phyloP scores from a whole-genome alignment of 2,888 invertebrate species.

The Archaeoteleia sp. region DNA sequence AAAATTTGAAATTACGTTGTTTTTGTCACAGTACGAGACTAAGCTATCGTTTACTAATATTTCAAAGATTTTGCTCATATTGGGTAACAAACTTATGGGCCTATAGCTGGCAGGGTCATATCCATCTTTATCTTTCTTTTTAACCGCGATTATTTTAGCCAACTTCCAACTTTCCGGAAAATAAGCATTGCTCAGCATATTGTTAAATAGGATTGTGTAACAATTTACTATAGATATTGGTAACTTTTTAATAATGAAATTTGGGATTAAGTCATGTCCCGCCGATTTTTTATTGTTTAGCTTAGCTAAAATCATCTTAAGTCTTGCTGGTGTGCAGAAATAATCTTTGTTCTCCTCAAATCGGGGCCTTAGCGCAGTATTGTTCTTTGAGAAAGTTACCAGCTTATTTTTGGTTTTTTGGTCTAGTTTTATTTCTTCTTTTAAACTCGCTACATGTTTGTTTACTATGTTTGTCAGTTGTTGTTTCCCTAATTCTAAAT shows the following conservation, averaged over 20 bases:
- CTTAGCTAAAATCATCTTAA: too few relatives aligned
- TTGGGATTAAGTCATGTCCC: conserved; percentile 37
- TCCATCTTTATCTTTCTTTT: conserved; percentile 32
- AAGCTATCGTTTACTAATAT: conserved; percentile 34
- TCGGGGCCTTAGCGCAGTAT: too few relatives aligned
- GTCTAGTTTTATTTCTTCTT: too few relatives aligned
- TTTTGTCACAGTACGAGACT: conserved; percentile 4
- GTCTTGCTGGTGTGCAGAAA: too few relatives aligned
- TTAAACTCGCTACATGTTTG: too few relatives aligned
- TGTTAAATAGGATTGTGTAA: conserved; percentile 46
- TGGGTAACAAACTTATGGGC: conserved; percentile 56
- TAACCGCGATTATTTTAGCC: conserved; percentile 53
- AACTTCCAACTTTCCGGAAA: conserved; percentile 57
- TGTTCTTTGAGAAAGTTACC: too few relatives aligned
- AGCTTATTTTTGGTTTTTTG: too few relatives aligned
- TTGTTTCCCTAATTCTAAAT: too few relatives aligned
- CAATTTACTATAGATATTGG: neutral
- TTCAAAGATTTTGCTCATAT: conserved; percentile 56
- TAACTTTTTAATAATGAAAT: conserved; percentile 30
- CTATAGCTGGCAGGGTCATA: conserved; percentile 49
- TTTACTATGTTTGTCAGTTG: too few relatives aligned
- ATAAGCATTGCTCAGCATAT: conserved; percentile 54
- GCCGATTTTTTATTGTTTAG: conserved; percentile 53
- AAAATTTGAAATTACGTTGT: conserved; percentile 31
- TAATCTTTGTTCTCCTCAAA: too few relatives aligned